Evolutionary conservation across 2,888 invertebrate genomes (phyloP).

Genomic region (Aleiodes testaceus): DNA sequence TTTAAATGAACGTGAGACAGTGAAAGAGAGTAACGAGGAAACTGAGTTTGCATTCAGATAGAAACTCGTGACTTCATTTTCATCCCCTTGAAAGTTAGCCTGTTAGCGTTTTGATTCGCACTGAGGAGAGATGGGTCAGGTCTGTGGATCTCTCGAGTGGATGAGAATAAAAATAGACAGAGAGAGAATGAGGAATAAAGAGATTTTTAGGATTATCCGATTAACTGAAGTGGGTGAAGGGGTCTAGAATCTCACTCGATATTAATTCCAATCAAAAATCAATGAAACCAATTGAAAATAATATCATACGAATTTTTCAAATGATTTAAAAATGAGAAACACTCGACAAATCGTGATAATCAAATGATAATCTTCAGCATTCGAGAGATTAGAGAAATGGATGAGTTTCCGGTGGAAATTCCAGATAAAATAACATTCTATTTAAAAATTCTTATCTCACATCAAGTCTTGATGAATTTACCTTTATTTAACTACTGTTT

Average conservation of each 20-base stretch:
- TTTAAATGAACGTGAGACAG: neutral
- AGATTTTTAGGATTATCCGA: constrained; percentile 37
- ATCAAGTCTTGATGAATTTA: constrained; percentile 48
- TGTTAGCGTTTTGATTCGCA: constrained; percentile 26
- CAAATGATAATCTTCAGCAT: too few relatives aligned
- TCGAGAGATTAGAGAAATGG: too few relatives aligned
- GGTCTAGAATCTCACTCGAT: constrained; percentile 34
- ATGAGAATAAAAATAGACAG: constrained; percentile 37
- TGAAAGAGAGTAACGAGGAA: neutral
- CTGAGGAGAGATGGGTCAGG: neutral
- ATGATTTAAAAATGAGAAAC: neutral
- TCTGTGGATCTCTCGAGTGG: constrained; percentile 24
- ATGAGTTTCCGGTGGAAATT: neutral
- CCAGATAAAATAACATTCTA: neutral
- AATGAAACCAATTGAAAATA: too few relatives aligned
- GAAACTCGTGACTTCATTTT: constrained; percentile 35
- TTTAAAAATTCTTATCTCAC: neutral
- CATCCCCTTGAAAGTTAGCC: constrained; percentile 34
- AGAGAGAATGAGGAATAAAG: constrained; percentile 4
- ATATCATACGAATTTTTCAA: too few relatives aligned
- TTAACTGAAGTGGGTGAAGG: constrained; percentile 20
- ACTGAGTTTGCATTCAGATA: constrained; percentile 16
- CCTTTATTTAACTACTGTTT: constrained; percentile 64
- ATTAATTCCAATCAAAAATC: too few relatives aligned
- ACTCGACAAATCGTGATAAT: too few relatives aligned